Percentiles rank a stretch among this genome's conserved stretches.
Evolutionary conservation across 2,113 vertebrate species (phyloP).

Genomic region (Perccottus glenii): DNA sequence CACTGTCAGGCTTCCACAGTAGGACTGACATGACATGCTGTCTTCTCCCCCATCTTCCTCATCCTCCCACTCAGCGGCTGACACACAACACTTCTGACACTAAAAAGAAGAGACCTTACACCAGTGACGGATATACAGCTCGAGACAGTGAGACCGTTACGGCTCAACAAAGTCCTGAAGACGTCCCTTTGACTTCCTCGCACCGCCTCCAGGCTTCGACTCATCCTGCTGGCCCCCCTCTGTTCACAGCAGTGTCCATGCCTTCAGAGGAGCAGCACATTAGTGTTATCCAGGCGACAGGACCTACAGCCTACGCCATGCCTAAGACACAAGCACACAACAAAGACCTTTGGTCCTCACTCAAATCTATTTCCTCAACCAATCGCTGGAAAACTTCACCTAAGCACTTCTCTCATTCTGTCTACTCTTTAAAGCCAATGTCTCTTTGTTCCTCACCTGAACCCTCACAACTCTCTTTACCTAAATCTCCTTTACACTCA

Average conservation of each 20-base stretch:
- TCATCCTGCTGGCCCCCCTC: slow-evolving; percentile 84
- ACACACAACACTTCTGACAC: slow-evolving; percentile 81
- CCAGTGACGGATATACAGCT: slow-evolving; percentile 71
- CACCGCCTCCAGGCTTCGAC: slow-evolving; percentile 83
- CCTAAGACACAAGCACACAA: slow-evolving; percentile 81
- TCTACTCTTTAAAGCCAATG: slow-evolving; percentile 78
- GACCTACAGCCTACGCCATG: slow-evolving; percentile 83
- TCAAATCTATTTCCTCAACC: slow-evolving; percentile 80
- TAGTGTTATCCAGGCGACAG: slow-evolving; percentile 93
- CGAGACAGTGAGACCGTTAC: slow-evolving; percentile 83
- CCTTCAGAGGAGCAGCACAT: slow-evolving; percentile 89
- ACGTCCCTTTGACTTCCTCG: slow-evolving; percentile 80
- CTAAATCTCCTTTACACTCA: slow-evolving; percentile 76
- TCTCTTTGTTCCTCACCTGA: slow-evolving; percentile 82
- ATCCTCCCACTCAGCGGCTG: slow-evolving; percentile 81
- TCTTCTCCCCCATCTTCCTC: slow-evolving; percentile 53
- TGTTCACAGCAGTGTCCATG: slow-evolving; percentile 85
- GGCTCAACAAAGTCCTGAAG: slow-evolving; percentile 83
- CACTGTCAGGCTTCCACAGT: slow-evolving; percentile 47
- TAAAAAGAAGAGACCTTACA: slow-evolving; percentile 81
- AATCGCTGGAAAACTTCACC: slow-evolving; percentile 77
- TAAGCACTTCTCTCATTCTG: slow-evolving; percentile 82
- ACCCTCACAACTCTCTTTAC: slow-evolving; percentile 77
- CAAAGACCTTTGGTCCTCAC: slow-evolving; percentile 80
- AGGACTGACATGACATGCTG: slow-evolving; percentile 56